Percentiles rank a stretch among this genome's conserved stretches.
phyloP scores from a whole-genome alignment of 2,888 invertebrate genomes.

The Deilephila porcellus region DNA sequence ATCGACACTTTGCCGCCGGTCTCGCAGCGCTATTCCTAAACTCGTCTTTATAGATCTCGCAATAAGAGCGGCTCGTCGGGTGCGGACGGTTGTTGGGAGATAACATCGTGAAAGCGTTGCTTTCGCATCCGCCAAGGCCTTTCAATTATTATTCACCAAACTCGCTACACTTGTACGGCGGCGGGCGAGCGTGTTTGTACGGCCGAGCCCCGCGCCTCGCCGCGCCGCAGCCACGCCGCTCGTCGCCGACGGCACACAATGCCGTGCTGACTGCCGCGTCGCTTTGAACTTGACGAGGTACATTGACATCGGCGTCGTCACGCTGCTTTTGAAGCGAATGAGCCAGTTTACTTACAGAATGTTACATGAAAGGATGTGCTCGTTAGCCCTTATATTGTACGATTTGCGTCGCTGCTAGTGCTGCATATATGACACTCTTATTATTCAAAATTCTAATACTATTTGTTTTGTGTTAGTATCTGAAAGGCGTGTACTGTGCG shows the following conservation, averaged over 20 bases:
- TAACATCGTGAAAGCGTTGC: conserved; percentile 61
- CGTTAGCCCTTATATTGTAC: conserved; percentile 16
- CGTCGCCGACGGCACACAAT: neutral
- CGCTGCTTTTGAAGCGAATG: neutral
- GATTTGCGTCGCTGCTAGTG: neutral
- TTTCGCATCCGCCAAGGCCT: conserved; percentile 54
- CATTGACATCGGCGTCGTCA: conserved; percentile 20
- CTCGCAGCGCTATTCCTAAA: neutral
- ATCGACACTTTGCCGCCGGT: conserved; percentile 42
- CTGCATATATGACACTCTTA: neutral
- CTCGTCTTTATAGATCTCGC: neutral
- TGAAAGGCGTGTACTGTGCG: neutral
- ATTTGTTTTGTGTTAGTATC: conserved; percentile 8
- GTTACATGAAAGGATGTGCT: conserved; percentile 20
- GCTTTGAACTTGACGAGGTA: conserved; percentile 29
- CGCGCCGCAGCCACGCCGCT: conserved; percentile 8
- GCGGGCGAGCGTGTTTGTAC: conserved; percentile 33
- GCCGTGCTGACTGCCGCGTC: neutral
- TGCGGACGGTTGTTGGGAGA: conserved; percentile 48
- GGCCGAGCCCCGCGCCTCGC: neutral
- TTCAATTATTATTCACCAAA: conserved; percentile 75
- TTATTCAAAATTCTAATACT: conserved; percentile 16
- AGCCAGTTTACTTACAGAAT: conserved; percentile 2
- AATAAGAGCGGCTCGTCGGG: neutral
- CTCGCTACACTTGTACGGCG: conserved; percentile 59